Evolutionary conservation across 2,113 vertebrate genomes (phyloP).

Genomic region (Dipodomys merriami): DNA sequence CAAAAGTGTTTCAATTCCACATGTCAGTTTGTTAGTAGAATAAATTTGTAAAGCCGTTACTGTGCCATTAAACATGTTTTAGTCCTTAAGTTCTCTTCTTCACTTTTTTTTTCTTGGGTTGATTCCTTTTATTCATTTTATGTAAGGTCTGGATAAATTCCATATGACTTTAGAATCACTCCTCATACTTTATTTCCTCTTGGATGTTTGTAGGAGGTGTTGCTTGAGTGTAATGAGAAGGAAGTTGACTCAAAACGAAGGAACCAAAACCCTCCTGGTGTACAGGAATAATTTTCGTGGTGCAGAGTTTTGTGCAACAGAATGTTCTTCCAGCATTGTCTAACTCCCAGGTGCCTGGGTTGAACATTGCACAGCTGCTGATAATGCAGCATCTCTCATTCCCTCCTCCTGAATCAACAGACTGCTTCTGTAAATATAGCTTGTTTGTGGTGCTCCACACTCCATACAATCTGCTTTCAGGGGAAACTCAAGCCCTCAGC

Average conservation of each 20-base stretch:
- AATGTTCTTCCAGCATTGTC: not conserved
- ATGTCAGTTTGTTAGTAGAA: no score
- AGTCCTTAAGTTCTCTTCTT: not conserved
- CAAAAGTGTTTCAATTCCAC: no score
- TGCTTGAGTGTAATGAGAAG: not conserved
- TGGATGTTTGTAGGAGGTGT: not conserved
- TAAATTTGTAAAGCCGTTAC: not conserved
- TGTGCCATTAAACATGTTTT: not conserved
- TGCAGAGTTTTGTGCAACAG: not conserved
- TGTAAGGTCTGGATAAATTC: not conserved
- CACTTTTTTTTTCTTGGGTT: not conserved
- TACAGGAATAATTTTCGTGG: not conserved
- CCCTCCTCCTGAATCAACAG: constrained; percentile 47
- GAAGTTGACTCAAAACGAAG: not conserved
- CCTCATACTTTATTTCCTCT: not conserved
- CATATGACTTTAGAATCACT: not conserved
- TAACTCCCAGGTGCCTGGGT: not conserved
- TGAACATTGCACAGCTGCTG: constrained; percentile 38
- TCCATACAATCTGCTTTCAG: constrained; percentile 17
- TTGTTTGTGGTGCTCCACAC: constrained; percentile 8
- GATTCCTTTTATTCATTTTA: not conserved
- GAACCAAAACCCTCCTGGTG: not conserved
- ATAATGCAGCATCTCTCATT: not conserved
- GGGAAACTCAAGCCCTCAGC: constrained; percentile 48
- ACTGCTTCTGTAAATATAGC: constrained; percentile 45